Conservation (phyloP, 2,113 vertebrate genomes). For the Gambusia holbrooki region DNA sequence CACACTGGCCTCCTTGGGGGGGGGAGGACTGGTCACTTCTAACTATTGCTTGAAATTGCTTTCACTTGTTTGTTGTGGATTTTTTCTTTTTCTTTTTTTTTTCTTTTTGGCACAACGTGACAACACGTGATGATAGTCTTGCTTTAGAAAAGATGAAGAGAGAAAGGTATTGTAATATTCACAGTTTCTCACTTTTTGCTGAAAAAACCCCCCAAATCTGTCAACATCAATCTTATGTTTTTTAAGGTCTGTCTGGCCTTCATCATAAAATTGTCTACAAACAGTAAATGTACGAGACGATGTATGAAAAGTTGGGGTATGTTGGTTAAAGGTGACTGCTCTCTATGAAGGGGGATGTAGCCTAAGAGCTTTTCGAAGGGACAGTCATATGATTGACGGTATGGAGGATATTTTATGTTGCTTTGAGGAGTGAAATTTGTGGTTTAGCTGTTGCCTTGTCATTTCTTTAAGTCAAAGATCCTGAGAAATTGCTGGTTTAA, state of each 20-base stretch:
- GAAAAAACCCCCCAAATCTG: neutral
- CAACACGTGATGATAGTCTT: neutral
- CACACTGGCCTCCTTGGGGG: constrained; percentile 11
- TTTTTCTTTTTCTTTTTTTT: neutral
- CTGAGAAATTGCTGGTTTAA: constrained; percentile 58
- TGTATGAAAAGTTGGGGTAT: neutral
- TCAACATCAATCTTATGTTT: too few species aligned
- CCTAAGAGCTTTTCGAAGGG: too few species aligned
- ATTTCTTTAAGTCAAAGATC: constrained; percentile 47
- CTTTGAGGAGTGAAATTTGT: neutral
- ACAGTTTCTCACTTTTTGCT: neutral
- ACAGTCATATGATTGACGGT: constrained; percentile 32
- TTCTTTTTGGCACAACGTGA: neutral
- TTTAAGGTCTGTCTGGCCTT: too few species aligned
- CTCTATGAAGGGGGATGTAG: too few species aligned
- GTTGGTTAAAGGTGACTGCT: too few species aligned
- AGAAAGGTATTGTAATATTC: neutral
- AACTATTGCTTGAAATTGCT: constrained; percentile 3
- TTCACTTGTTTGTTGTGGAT: constrained; percentile 1
- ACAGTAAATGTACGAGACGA: too few species aligned
- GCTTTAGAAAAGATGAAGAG: neutral
- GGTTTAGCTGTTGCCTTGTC: constrained; percentile 1
- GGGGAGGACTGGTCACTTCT: neutral
- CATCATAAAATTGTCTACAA: too few species aligned
- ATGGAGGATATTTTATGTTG: constrained; percentile 17